Conservation (phyloP, 2,797 vertebrate genomes). For the Pangasius larnaudii region DNA sequence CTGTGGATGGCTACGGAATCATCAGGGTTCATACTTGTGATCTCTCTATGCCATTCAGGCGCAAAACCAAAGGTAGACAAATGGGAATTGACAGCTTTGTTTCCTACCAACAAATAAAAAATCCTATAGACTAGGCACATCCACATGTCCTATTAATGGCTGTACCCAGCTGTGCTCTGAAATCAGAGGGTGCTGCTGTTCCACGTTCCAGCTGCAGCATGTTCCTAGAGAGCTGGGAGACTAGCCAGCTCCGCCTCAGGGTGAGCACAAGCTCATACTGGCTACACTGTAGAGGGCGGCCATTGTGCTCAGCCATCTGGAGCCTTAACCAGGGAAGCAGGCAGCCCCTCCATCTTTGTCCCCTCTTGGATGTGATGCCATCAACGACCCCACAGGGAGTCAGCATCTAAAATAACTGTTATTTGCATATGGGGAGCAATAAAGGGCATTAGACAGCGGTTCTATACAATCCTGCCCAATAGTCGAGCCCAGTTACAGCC, state of each 20-base stretch:
- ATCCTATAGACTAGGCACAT: neutral
- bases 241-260: conserved; percentile 35
- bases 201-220: conserved; percentile 48
- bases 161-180: conserved; percentile 35
- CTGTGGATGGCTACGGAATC: neutral
- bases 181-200: conserved; percentile 43
- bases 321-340: conserved; percentile 47
- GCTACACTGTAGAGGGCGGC: conserved; percentile 49
- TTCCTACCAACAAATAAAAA: neutral
- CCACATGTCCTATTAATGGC: neutral
- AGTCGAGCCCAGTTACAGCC: conserved; percentile 30
- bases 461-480: conserved; percentile 44
- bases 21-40: neutral
- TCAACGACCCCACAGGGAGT: conserved; percentile 71
- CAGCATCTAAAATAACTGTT: conserved; percentile 73
- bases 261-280: conserved; percentile 42
- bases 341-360: conserved; percentile 56
- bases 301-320: conserved; percentile 61
- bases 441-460: conserved; percentile 75
- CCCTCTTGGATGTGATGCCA: conserved; percentile 71
- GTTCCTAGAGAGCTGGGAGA: conserved; percentile 44
- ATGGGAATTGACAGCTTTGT: neutral
- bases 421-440: conserved; percentile 78
- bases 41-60: neutral
- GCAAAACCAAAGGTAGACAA: neutral